phyloP scores from a whole-genome alignment of 2,888 invertebrate genomes.

The Zhengitettix transpicula region DNA sequence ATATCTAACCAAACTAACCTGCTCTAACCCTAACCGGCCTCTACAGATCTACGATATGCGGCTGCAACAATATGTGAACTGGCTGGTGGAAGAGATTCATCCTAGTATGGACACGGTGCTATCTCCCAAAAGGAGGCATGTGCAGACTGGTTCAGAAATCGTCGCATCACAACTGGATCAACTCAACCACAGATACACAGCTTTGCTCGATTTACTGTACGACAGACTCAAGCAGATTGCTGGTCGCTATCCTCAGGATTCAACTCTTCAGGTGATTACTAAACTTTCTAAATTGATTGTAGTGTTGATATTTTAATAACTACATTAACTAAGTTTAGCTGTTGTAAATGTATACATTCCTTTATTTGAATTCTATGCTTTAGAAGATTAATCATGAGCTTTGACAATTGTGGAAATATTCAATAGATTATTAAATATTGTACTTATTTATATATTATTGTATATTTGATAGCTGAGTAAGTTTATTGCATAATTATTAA shows the following conservation, averaged over 20 bases:
- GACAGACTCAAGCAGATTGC: slow-evolving; percentile 51
- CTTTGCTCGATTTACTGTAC: slow-evolving; percentile 49
- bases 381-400: too few relatives aligned
- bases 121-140: slow-evolving; percentile 8
- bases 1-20: slow-evolving; percentile 24
- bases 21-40: slow-evolving; percentile 31
- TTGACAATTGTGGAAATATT: too few relatives aligned
- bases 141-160: slow-evolving; percentile 45
- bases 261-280: slow-evolving; percentile 38
- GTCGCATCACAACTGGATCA: slow-evolving; percentile 64
- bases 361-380: too few relatives aligned
- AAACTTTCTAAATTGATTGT: too few relatives aligned
- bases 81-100: slow-evolving; percentile 65
- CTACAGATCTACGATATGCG: slow-evolving; percentile 72
- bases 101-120: slow-evolving; percentile 53
- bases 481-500: too few relatives aligned
- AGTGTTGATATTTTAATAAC: too few relatives aligned
- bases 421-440: too few relatives aligned
- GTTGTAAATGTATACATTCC: too few relatives aligned
- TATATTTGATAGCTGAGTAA: too few relatives aligned
- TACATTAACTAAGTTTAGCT: too few relatives aligned
- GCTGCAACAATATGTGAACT: slow-evolving; percentile 68
- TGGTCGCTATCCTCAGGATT: slow-evolving; percentile 51
- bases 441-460: too few relatives aligned
- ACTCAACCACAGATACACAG: slow-evolving; percentile 63